Conservation (phyloP, 2,797 vertebrate species). For the Arctocebus calabarensis region DNA sequence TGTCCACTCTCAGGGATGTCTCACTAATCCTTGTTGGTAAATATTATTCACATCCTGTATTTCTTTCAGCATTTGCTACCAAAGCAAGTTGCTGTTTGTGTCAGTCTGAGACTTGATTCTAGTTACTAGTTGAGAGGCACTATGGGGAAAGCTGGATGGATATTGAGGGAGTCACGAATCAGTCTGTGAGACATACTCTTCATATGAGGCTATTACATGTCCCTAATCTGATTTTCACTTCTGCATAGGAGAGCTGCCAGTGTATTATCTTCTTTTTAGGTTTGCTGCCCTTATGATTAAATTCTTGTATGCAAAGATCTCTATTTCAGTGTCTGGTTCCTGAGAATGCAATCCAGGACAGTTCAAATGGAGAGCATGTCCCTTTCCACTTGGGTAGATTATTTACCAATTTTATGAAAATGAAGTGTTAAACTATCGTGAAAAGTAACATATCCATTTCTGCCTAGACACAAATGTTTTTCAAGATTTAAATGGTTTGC, state of each 20-base stretch:
- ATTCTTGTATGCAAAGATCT: background rate
- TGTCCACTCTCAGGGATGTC: background rate
- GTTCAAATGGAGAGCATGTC: background rate
- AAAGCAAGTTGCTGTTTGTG: background rate
- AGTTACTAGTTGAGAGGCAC: background rate
- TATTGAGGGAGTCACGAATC: background rate
- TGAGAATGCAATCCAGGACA: background rate
- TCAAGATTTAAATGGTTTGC: background rate
- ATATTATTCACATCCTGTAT: background rate
- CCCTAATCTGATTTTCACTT: background rate
- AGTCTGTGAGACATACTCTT: background rate
- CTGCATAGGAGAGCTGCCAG: background rate
- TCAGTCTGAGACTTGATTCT: background rate
- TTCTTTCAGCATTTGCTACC: background rate
- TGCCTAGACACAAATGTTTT: background rate
- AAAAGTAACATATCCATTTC: background rate
- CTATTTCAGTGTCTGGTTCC: background rate
- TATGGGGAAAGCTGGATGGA: background rate
- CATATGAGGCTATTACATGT: background rate
- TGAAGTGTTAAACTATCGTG: background rate
- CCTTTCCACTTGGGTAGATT: background rate
- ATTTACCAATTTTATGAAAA: background rate
- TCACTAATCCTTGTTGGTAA: background rate
- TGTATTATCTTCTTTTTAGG: background rate
- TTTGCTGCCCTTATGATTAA: background rate